These are phyloP conservation scores for Premnoplex brunnescens DNA, from an alignment of 2,797 vertebrate species.

Conservation along the genomic window DNA sequence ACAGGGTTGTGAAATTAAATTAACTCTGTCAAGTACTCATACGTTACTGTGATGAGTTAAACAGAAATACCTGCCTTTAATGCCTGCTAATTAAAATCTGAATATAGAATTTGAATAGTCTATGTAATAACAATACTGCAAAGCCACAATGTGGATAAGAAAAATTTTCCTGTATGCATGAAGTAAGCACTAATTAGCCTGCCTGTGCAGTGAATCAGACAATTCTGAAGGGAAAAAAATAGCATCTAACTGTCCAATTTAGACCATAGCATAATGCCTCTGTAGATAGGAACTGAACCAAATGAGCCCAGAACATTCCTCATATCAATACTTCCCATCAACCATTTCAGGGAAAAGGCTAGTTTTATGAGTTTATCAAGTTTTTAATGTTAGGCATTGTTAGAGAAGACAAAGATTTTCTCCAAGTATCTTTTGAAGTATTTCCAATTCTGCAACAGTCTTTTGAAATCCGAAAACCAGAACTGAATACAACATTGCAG, in stretches of 20 bases:
- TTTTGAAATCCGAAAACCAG: background rate
- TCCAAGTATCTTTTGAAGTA: background rate
- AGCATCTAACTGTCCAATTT: background rate
- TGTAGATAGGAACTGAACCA: background rate
- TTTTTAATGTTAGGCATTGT: background rate
- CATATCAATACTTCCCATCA: background rate
- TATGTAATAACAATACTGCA: background rate
- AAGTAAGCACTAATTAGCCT: background rate
- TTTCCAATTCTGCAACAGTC: background rate
- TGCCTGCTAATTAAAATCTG: background rate
- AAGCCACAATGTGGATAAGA: background rate
- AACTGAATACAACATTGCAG: background rate
- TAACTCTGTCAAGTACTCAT: background rate
- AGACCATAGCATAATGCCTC: background rate
- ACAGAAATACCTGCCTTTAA: background rate
- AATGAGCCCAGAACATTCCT: background rate
- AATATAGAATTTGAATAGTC: background rate
- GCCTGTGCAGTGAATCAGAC: background rate
- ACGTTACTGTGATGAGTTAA: background rate
- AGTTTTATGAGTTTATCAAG: background rate
- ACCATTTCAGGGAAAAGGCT: rapidly evolving
- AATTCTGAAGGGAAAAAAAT: background rate
- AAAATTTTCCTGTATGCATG: background rate
- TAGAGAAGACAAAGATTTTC: background rate
- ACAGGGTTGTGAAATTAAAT: background rate